Evolutionary conservation across 2,797 vertebrate genomes (phyloP).

Genomic region (Syndactyla subalaris): DNA sequence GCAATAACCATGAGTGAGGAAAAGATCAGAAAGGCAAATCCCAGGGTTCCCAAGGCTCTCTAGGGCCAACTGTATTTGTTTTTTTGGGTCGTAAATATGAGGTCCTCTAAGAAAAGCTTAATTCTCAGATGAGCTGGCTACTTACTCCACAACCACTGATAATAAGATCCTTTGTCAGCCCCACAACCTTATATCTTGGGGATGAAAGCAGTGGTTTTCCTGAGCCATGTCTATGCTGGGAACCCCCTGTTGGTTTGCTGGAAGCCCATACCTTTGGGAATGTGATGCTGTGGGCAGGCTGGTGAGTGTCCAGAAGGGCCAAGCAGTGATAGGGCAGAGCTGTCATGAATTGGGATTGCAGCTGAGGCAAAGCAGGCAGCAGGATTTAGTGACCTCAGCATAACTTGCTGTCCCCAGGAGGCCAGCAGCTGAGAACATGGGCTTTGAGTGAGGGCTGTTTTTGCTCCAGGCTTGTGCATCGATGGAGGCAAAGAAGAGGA

Average conservation of each 20-base stretch:
- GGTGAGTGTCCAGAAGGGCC: not conserved
- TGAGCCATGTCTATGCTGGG: not conserved
- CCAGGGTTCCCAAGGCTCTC: not conserved
- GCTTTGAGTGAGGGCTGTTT: not conserved
- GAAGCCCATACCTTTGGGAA: not conserved
- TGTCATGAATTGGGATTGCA: not conserved
- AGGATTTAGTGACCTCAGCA: not conserved
- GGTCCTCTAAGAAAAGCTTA: not conserved
- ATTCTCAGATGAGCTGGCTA: not conserved
- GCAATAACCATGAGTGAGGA: not conserved
- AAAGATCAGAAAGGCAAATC: not conserved
- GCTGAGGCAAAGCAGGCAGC: not conserved
- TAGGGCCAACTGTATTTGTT: not conserved
- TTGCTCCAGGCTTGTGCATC: not conserved
- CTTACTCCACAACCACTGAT: not conserved
- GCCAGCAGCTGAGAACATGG: not conserved
- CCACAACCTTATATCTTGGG: not conserved
- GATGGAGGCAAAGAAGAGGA: not conserved
- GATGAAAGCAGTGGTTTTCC: not conserved
- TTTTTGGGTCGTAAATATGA: not conserved
- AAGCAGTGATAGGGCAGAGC: not conserved
- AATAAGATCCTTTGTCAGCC: not conserved
- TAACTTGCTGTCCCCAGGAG: not conserved
- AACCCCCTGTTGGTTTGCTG: not conserved
- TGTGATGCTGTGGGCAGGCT: accelerated